Percentiles rank a stretch among this genome's conserved stretches.
These are phyloP conservation scores for Perdita meconis DNA, from an alignment of 2,888 invertebrate species.

Conservation along the genomic window DNA sequence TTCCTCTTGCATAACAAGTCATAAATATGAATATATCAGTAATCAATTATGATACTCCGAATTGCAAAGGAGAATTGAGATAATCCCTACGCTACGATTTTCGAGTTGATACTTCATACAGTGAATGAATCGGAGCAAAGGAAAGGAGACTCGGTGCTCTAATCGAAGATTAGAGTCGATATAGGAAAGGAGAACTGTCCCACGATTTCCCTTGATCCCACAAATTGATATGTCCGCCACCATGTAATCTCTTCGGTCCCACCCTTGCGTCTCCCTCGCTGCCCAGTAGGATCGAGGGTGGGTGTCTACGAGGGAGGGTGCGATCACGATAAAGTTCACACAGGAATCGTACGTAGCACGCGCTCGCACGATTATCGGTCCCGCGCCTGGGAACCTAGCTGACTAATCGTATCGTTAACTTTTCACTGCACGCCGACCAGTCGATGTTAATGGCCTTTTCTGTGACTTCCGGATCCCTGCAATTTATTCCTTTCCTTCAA, in stretches of 20 bases:
- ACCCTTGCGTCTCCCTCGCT: constrained; percentile 61
- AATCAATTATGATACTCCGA: no score
- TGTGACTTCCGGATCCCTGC: neutral
- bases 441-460: constrained; percentile 53
- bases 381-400: constrained; percentile 80
- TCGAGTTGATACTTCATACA: no score
- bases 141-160: no score
- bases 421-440: constrained; percentile 64
- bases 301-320: constrained; percentile 70
- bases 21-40: no score
- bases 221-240: constrained; percentile 75
- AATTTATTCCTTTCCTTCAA: neutral
- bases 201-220: constrained; percentile 26
- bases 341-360: constrained; percentile 80
- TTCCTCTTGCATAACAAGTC: no score
- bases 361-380: constrained; percentile 81
- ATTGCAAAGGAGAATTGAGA: no score
- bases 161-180: no score
- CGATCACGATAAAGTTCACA: constrained; percentile 81
- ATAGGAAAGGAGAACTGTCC: constrained; percentile 13
- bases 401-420: constrained; percentile 82
- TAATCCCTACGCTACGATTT: no score
- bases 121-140: no score
- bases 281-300: constrained; percentile 38
- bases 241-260: constrained; percentile 77